Conservation (phyloP, 2,113 vertebrate species). For the Proterorhinus semilunaris region DNA sequence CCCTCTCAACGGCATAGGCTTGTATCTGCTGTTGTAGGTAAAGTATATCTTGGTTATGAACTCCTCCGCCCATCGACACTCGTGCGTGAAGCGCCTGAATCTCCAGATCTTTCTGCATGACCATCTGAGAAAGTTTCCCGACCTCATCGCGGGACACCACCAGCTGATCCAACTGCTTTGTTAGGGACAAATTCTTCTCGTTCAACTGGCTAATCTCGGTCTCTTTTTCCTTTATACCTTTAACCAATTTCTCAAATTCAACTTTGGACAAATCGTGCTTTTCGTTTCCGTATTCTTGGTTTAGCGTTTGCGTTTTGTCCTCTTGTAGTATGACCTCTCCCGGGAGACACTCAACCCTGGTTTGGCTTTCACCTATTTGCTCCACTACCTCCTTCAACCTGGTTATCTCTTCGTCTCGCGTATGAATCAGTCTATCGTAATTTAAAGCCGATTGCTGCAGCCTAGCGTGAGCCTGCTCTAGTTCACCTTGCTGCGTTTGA, state of each 20-base stretch:
- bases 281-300: slow-evolving; percentile 89
- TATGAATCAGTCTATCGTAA: slow-evolving; percentile 82
- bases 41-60: slow-evolving; percentile 82
- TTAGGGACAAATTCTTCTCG: slow-evolving; percentile 89
- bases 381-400: slow-evolving; percentile 82
- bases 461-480: slow-evolving; percentile 82
- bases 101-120: slow-evolving; percentile 93
- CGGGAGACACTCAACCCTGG: slow-evolving; percentile 68
- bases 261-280: slow-evolving; percentile 96
- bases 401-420: slow-evolving; percentile 88
- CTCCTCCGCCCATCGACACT: slow-evolving; percentile 75
- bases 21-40: slow-evolving; percentile 93
- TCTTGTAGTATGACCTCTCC: slow-evolving; percentile 84
- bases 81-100: slow-evolving; percentile 89
- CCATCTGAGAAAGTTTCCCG: slow-evolving; percentile 88
- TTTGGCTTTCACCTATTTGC: slow-evolving; percentile 75
- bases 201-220: slow-evolving; percentile 91
- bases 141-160: slow-evolving; percentile 85
- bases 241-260: slow-evolving; percentile 88
- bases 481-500: slow-evolving; percentile 85
- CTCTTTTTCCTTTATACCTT: slow-evolving; percentile 93
- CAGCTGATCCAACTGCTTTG: slow-evolving; percentile 88
- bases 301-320: slow-evolving; percentile 86
- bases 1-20: slow-evolving; percentile 85
- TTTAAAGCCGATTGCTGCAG: slow-evolving; percentile 84